Conservation (phyloP, 2,797 vertebrate species). For the Nyctibius grandis region DNA sequence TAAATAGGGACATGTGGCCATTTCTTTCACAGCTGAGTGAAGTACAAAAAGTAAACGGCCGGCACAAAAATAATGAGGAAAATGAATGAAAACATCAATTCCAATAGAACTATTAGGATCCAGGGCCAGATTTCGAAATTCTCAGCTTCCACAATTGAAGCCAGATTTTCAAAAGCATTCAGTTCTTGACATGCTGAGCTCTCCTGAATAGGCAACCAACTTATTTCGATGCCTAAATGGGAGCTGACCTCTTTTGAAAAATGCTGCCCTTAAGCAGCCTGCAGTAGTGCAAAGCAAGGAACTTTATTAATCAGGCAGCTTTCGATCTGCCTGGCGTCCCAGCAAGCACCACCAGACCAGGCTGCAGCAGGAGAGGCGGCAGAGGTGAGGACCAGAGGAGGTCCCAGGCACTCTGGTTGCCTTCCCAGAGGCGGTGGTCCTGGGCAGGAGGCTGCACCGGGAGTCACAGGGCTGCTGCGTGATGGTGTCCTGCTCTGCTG, state of each 20-base stretch:
- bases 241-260: constrained; percentile 60
- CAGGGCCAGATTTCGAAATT: constrained; percentile 59
- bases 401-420: background rate
- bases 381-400: background rate
- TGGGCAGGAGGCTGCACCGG: accelerated
- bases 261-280: constrained; percentile 46
- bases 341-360: background rate
- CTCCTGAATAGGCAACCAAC: constrained; percentile 60
- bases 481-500: background rate
- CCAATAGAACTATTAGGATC: constrained; percentile 54
- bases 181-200: constrained; percentile 54
- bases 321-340: background rate
- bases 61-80: constrained; percentile 61
- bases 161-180: constrained; percentile 65
- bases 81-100: constrained; percentile 58
- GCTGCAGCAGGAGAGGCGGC: background rate
- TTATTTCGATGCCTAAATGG: constrained; percentile 57
- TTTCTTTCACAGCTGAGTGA: constrained; percentile 57
- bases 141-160: constrained; percentile 61
- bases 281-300: constrained; percentile 31
- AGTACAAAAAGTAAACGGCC: constrained; percentile 56
- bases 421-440: background rate
- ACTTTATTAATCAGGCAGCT: constrained; percentile 41
- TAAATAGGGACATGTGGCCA: constrained; percentile 56
- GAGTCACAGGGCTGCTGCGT: background rate